Evolutionary conservation across 53 echinoderm and acorn worm species (phyloP).

Genomic region (Temnopleurus reevesii): DNA sequence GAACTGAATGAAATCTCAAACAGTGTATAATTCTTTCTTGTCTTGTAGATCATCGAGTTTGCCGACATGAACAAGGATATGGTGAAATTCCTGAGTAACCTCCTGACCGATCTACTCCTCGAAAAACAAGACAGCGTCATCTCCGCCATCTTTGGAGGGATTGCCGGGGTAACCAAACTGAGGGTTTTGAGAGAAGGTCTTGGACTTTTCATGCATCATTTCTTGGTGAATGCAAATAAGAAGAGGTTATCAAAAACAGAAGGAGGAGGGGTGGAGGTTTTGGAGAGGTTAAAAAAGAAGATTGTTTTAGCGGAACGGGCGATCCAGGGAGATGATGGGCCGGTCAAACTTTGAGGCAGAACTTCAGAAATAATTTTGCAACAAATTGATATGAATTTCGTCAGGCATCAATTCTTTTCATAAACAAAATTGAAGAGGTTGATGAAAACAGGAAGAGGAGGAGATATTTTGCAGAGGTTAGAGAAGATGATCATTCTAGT

Average conservation of each 20-base stretch:
- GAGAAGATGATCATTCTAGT: too few relatives aligned
- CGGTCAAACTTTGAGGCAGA: neutral
- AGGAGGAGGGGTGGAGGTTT: neutral
- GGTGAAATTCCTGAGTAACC: slow-evolving; percentile 73
- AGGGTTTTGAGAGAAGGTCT: slow-evolving; percentile 74
- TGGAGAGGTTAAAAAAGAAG: slow-evolving; percentile 24
- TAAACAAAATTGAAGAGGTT: too few relatives aligned
- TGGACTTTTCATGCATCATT: slow-evolving; percentile 88
- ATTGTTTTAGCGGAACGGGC: slow-evolving; percentile 54
- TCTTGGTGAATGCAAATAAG: slow-evolving; percentile 67
- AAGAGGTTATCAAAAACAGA: neutral
- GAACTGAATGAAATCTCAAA: too few relatives aligned
- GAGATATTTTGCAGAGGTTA: neutral
- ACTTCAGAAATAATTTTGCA: too few relatives aligned
- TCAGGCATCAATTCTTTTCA: too few relatives aligned
- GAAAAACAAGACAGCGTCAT: slow-evolving; percentile 59
- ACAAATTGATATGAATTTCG: too few relatives aligned
- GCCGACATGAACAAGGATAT: slow-evolving; percentile 87
- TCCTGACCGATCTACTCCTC: slow-evolving; percentile 63
- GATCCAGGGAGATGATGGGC: slow-evolving; percentile 51
- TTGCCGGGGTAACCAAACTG: slow-evolving; percentile 69
- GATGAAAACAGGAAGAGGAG: neutral
- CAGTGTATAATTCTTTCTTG: too few relatives aligned
- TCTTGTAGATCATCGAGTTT: slow-evolving; percentile 87
- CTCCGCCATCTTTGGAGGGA: slow-evolving; percentile 57